These are phyloP conservation scores for Allophyes oxyacanthae DNA, from an alignment of 2,888 invertebrate genomes.

Conservation along the genomic window DNA sequence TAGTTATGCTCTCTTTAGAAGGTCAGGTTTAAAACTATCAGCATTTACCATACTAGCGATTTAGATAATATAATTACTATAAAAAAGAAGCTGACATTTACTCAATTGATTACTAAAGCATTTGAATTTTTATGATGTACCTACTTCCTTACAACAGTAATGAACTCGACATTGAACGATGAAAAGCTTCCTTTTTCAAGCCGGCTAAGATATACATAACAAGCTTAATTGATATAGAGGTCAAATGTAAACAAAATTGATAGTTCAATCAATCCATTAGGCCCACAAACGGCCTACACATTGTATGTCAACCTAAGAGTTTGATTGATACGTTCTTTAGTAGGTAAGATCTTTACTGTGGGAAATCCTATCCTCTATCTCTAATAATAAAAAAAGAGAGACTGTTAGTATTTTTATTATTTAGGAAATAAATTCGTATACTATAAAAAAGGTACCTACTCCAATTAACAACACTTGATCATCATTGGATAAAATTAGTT, in stretches of 20 bases:
- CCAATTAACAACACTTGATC: too few relatives aligned
- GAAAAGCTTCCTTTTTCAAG: constrained; percentile 48
- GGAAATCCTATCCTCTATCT: constrained; percentile 29
- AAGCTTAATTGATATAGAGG: constrained; percentile 57
- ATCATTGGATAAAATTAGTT: too few relatives aligned
- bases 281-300: constrained; percentile 49
- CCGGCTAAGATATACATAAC: constrained; percentile 47
- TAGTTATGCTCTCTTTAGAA: neutral
- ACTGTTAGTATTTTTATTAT: neutral
- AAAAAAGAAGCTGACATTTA: constrained; percentile 18
- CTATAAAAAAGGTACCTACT: too few relatives aligned
- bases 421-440: neutral
- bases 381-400: neutral
- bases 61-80: neutral
- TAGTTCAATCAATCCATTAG: constrained; percentile 57
- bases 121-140: constrained; percentile 27
- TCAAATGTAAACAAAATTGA: constrained; percentile 53
- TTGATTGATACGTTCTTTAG: constrained; percentile 51
- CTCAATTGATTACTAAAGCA: constrained; percentile 28
- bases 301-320: constrained; percentile 47
- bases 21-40: neutral
- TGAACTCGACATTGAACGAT: constrained; percentile 49
- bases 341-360: constrained; percentile 26
- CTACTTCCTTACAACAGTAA: constrained; percentile 29
- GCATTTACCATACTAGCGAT: neutral